Evolutionary conservation across 2,797 vertebrate species (phyloP), one percentile per base, ranked within the genome.

Genomic region (Betta splendens): DNA sequence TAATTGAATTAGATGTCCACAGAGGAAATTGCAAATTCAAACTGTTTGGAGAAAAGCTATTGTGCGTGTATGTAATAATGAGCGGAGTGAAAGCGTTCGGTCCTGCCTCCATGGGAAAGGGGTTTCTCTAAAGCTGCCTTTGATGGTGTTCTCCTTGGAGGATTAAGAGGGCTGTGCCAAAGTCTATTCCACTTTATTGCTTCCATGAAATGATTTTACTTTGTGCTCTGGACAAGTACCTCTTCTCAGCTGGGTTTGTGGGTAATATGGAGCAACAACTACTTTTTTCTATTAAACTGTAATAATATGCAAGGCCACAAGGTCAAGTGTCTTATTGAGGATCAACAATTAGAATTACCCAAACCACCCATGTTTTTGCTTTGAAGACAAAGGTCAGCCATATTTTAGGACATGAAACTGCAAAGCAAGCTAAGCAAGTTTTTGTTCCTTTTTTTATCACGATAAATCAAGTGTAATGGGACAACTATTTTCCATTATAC

Each of bases 101-200:
- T 55, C n/a, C 31, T 3, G n/a, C 38, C 33, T 62, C 21, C 54
- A 71, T 83, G 79, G 71, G 66, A 82, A 83, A 65, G 43, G 42
- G 25, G 25, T 80, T 74, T 69, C 31, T 28, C 26, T 28, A 74
- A 87, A 82, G 68, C 84, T 43, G 39, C 42, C 39, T 35, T 9
- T 32, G 56, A 76, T 87, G 81, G 77, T 86, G 73, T 64, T 79
- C 47, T 71, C 57, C 57, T 71, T 25, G 26, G 21, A 54, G 72
- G 74, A 85, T 85, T 53, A 79, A 69, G 40, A 50, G 11, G 44
- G 28, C 36, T 77, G 42, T 35, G 67, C 79, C 72, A 83, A 73
- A 72, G 75, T 80, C 80, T 54, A 54, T 77, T 78, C n/a, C 21
- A 78, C 55, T 74, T 90, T 84, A 87, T 89, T 88, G 77, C 79